phyloP scores from a whole-genome alignment of 2,888 invertebrate species.

The Sinohyriopsis cumingii region DNA sequence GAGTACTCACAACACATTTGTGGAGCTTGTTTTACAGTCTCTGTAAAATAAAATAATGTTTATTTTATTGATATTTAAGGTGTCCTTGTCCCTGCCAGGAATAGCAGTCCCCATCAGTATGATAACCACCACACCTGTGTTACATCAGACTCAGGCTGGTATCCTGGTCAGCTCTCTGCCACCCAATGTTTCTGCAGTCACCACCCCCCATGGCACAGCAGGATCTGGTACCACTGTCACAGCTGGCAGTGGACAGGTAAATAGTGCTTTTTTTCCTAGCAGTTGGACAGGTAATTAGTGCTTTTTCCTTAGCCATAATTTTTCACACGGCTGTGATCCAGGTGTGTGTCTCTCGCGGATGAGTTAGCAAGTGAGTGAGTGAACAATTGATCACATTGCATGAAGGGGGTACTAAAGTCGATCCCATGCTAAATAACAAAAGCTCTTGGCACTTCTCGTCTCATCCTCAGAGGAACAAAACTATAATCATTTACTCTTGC shows the following conservation, averaged over 20 bases:
- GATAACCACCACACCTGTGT: slow-evolving; percentile 55
- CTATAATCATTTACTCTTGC: too few species aligned
- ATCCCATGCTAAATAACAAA: too few species aligned
- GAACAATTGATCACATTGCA: too few species aligned
- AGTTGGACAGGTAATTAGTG: slow-evolving; percentile 1
- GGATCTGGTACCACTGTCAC: not conserved
- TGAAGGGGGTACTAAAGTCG: too few species aligned
- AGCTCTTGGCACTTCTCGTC: too few species aligned
- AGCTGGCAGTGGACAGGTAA: slow-evolving; percentile 4
- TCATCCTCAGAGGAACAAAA: too few species aligned
- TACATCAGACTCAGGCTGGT: slow-evolving; percentile 56
- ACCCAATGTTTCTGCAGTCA: slow-evolving; percentile 2
- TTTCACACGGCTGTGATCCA: too few species aligned
- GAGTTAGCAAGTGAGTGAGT: too few species aligned
- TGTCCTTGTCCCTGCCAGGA: slow-evolving; percentile 80
- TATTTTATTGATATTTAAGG: slow-evolving; percentile 67
- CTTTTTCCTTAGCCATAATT: not conserved
- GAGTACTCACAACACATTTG: too few species aligned
- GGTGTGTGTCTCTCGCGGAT: too few species aligned
- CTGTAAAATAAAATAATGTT: too few species aligned
- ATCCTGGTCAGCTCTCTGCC: slow-evolving; percentile 59
- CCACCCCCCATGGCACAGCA: slow-evolving; percentile 8
- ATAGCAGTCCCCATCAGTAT: slow-evolving; percentile 82
- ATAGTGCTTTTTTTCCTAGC: not conserved
- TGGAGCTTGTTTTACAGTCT: too few species aligned